Percentiles rank a stretch among this genome's conserved stretches.
These are phyloP conservation scores for Lepidotrigona ventralis DNA, from an alignment of 1,140 invertebrate species.

Conservation along the genomic window DNA sequence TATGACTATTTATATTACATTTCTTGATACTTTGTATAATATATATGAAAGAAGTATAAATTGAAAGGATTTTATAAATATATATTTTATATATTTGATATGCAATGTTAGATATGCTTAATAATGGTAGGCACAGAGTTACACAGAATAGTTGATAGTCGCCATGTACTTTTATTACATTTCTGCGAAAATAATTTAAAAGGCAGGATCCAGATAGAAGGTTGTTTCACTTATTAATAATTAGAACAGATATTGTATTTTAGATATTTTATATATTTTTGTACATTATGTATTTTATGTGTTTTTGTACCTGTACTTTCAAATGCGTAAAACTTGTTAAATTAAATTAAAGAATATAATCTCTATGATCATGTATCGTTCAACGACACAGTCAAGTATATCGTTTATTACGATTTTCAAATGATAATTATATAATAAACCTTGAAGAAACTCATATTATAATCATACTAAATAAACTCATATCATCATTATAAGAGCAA, in stretches of 20 bases:
- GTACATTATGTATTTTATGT: no score
- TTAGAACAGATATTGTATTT: no score
- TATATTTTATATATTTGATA: not conserved
- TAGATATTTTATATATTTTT: no score
- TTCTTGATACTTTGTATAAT: not conserved
- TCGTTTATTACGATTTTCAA: not conserved
- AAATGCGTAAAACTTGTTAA: no score
- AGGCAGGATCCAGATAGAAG: no score
- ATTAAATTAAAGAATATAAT: not conserved
- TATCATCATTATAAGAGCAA: not conserved
- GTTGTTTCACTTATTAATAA: no score
- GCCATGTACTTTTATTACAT: not conserved
- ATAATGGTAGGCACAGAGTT: not conserved
- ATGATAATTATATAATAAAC: not conserved
- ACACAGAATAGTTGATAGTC: conserved; percentile 5
- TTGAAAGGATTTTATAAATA: not conserved
- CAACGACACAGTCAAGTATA: not conserved
- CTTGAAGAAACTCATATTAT: no score
- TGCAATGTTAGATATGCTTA: not conserved
- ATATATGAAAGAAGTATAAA: not conserved
- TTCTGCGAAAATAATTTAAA: no score
- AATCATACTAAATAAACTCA: no score
- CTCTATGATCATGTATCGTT: not conserved
- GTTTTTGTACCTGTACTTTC: no score
- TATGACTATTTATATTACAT: not conserved